Base-by-base conservation (phyloP, 2,888 invertebrate species). In the Altica lythri region DNA sequence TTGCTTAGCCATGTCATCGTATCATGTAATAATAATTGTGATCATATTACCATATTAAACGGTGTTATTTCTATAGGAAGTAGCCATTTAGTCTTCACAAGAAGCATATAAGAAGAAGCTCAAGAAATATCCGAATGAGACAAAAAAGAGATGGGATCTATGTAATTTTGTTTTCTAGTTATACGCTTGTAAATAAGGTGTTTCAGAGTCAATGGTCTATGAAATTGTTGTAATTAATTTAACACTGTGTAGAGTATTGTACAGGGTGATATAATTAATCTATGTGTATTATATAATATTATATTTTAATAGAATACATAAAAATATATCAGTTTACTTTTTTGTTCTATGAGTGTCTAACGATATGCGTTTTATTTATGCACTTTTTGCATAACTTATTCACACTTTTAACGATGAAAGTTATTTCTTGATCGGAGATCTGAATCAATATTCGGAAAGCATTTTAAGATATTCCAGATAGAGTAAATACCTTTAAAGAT, bases 11-110 rank as follows among this genome's bases (percentile, higher is more conserved):
- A 18, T 35, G 25, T 10, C 34, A 46, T 35, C 12, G 13, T n/a
- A 30, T 44, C 37, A 32, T 49, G 32, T 38, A 18, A 10, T 48
- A 29, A 48, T 48, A 48, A 37, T 49, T 14, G 49, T 49, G 25
- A 49, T 49, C 8, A 40, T 32, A 49, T 49, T 49, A 49, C 40
- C 49, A 49, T 49, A 49, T 40, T 49, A 49, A 49, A 40, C 18
- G 40, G 40, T 40, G 32, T 34, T 45, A 29, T 16, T 16, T 40
- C 42, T 49, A 8, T 30, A 49, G 49, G 49, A 49, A 49, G 40
- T 49, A 10, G 18, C 22, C 49, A 12, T 14, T 42, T 27, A 48
- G 19, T 19, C 19, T 19, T 40, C 40, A 9, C 1, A 40, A 22
- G 40, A 5, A 40, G 13, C 2, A n/a, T n/a, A n/a, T n/a, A 40